Evolutionary conservation across 1,140 invertebrate species (phyloP).

Genomic region (Drosophila rhopaloa): DNA sequence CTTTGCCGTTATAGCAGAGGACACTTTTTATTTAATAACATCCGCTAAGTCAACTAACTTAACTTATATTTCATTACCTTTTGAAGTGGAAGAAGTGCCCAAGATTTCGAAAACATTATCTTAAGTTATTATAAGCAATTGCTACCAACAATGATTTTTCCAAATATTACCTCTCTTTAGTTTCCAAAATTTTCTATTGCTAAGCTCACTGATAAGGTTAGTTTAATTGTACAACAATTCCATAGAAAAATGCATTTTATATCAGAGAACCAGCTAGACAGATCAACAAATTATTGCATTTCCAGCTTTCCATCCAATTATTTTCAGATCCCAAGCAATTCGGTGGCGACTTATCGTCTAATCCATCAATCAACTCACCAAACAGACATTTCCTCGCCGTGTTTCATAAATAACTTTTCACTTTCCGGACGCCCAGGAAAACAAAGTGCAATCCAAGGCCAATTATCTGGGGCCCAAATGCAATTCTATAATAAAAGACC

Average conservation of each 20-base stretch:
- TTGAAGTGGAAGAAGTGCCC: no score
- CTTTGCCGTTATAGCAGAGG: no score
- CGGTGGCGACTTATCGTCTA: conserved; percentile 51
- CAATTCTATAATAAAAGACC: conserved; percentile 49
- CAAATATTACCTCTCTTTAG: no score
- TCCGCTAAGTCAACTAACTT: no score
- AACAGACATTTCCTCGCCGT: conserved; percentile 59
- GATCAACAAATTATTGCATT: conserved; percentile 70
- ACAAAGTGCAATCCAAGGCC: conserved; percentile 53
- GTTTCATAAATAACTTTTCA: conserved; percentile 70
- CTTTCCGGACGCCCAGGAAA: conserved; percentile 46
- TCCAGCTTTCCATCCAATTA: conserved; percentile 71
- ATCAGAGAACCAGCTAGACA: conserved; percentile 48
- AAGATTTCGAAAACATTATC: no score
- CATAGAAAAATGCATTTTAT: conserved; percentile 22
- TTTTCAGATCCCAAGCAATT: conserved; percentile 28
- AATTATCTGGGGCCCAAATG: conserved; percentile 50
- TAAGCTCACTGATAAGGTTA: no score
- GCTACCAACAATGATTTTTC: no score
- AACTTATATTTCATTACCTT: no score
- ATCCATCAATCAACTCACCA: conserved; percentile 47
- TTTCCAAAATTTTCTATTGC: neutral
- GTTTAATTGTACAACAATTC: conserved; percentile 47
- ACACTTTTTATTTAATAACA: no score
- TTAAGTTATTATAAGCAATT: no score